A percentile compares a stretch with the other conserved stretches of the same genome.
These are phyloP conservation scores for Candoia aspera DNA, from an alignment of 2,113 vertebrate genomes.

Conservation along the genomic window DNA sequence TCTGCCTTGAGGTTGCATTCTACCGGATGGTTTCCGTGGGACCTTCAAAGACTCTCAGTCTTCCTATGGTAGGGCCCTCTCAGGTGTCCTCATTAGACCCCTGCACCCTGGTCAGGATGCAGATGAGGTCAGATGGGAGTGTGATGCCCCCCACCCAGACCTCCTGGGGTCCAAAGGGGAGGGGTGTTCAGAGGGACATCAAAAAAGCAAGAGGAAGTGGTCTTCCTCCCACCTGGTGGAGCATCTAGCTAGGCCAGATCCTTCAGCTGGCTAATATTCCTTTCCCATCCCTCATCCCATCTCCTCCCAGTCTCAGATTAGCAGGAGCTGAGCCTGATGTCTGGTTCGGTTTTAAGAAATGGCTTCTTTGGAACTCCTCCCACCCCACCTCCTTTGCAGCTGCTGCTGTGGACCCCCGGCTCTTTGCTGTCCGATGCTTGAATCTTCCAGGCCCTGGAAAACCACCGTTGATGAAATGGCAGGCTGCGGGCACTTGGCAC, in stretches of 20 bases:
- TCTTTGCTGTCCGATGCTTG: constrained; percentile 10
- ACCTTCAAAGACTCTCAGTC: background rate
- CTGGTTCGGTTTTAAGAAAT: too few relatives aligned
- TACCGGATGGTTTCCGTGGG: too few relatives aligned
- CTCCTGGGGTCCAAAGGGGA: too few relatives aligned
- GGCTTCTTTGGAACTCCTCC: too few relatives aligned
- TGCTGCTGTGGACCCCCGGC: background rate
- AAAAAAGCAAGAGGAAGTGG: too few relatives aligned
- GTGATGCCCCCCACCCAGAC: background rate
- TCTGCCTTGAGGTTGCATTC: background rate
- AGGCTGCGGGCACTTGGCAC: constrained; percentile 45
- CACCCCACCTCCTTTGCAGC: too few relatives aligned
- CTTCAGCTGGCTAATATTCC: background rate
- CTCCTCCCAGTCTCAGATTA: background rate
- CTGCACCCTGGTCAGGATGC: too few relatives aligned
- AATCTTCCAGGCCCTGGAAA: constrained; percentile 20
- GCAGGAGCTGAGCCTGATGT: too few relatives aligned
- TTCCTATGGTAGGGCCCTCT: background rate
- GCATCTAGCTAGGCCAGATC: too few relatives aligned
- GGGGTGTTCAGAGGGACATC: too few relatives aligned
- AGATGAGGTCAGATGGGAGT: background rate
- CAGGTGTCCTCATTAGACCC: background rate
- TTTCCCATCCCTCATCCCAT: background rate
- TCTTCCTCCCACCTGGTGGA: too few relatives aligned
- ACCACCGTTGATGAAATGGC: constrained; percentile 54